Evolutionary conservation across 53 echinoderm and acorn worm genomes (phyloP).

Genomic region (Echinarachnius parma): DNA sequence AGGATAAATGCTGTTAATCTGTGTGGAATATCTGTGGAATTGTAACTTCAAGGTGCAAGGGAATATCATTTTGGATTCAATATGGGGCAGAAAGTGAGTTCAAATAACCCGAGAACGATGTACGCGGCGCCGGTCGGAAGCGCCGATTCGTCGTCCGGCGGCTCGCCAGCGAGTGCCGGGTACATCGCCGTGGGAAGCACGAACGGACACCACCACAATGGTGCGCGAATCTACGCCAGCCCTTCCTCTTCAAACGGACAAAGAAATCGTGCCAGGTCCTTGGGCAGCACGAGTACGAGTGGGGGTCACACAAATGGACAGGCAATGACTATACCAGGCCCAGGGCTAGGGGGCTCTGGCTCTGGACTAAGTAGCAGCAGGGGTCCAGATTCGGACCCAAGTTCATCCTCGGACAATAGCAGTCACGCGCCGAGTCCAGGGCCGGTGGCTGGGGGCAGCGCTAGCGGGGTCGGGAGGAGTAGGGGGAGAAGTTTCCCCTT

Average conservation of each 20-base stretch:
- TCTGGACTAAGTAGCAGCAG: slow-evolving; percentile 54
- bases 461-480: slow-evolving; percentile 56
- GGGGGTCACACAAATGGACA: slow-evolving; percentile 60
- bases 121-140: slow-evolving; percentile 43
- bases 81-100: slow-evolving; percentile 99
- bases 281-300: slow-evolving; percentile 63
- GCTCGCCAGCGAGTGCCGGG: slow-evolving; percentile 39
- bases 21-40: slow-evolving; percentile 29
- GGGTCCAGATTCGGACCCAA: slow-evolving; percentile 80
- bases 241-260: slow-evolving; percentile 38
- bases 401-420: slow-evolving; percentile 69
- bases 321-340: slow-evolving; percentile 77
- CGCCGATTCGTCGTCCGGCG: slow-evolving; percentile 25
- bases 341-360: too few species aligned
- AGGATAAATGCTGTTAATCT: slow-evolving; percentile 12
- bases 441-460: slow-evolving; percentile 50
- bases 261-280: slow-evolving; percentile 50
- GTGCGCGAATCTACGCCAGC: slow-evolving; percentile 54
- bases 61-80: neutral
- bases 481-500: slow-evolving; percentile 76
- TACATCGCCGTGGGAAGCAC: slow-evolving; percentile 58
- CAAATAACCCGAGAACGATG: slow-evolving; percentile 73
- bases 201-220: slow-evolving; percentile 57
- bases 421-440: slow-evolving; percentile 51
- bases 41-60: slow-evolving; percentile 15